Evolutionary conservation across 2,797 vertebrate species (phyloP).

Genomic region (Chelon labrosus): DNA sequence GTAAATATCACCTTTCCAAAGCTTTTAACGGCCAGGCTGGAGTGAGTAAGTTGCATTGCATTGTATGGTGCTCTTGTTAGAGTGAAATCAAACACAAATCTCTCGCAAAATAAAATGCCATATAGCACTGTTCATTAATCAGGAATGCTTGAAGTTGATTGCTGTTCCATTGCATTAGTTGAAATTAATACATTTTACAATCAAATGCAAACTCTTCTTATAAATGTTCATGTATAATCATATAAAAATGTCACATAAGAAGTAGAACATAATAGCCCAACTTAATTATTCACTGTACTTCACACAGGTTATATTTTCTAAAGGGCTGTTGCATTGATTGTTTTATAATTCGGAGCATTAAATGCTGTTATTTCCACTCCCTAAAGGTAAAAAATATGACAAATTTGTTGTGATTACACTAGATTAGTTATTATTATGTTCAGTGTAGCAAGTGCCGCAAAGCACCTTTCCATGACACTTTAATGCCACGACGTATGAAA

Average conservation of each 20-base stretch:
- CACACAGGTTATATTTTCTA: neutral
- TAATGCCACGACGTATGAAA: conserved; percentile 13
- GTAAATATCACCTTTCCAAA: conserved; percentile 7
- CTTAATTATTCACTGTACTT: neutral
- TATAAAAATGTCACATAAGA: neutral
- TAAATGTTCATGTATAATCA: neutral
- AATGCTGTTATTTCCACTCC: neutral
- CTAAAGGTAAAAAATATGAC: neutral
- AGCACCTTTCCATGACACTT: neutral
- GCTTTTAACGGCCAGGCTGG: conserved; percentile 16
- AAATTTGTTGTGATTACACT: conserved; percentile 3
- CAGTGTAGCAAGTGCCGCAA: neutral
- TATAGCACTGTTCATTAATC: neutral
- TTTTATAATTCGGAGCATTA: neutral
- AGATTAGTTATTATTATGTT: conserved; percentile 7
- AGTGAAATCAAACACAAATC: neutral
- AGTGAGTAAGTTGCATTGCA: conserved; percentile 1
- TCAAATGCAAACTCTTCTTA: neutral
- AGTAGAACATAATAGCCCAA: neutral
- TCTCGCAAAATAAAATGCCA: neutral
- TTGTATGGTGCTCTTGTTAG: neutral
- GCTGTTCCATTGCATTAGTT: too few relatives aligned
- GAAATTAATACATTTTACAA: too few relatives aligned
- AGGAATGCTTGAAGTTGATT: neutral
- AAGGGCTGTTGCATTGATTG: neutral